Conservation (phyloP, 2,888 invertebrate species). For the Desoria tigrina region DNA sequence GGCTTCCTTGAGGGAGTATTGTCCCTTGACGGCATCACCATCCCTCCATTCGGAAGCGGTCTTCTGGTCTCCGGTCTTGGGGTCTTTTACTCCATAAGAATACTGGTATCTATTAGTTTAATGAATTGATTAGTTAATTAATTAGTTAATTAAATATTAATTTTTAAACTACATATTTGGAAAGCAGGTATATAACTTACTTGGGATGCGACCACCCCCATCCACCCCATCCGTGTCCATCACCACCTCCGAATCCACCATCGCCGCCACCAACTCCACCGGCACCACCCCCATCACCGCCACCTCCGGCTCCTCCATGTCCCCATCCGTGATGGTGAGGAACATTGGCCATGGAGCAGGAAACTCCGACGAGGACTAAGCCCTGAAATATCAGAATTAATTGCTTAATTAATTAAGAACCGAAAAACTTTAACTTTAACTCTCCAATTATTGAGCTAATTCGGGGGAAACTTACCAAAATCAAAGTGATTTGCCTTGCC, state of each 20-base stretch:
- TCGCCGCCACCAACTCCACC: slow-evolving; percentile 21
- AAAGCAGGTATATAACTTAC: slow-evolving; percentile 35
- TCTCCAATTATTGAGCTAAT: too few species aligned
- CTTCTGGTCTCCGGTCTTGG: slow-evolving; percentile 39
- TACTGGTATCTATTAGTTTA: slow-evolving; percentile 9
- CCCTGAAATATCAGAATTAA: too few species aligned
- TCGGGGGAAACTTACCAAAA: too few species aligned
- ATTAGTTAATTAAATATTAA: background rate
- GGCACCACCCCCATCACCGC: too few species aligned
- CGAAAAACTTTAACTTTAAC: too few species aligned
- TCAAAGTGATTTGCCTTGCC: too few species aligned
- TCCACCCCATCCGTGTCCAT: slow-evolving; percentile 37
- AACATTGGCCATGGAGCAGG: slow-evolving; percentile 25
- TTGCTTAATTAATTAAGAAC: too few species aligned
- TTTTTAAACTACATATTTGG: background rate
- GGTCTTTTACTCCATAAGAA: slow-evolving; percentile 31
- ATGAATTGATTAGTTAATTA: too few species aligned
- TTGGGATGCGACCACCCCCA: slow-evolving; percentile 42
- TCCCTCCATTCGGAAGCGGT: slow-evolving; percentile 39
- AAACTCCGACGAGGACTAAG: too few species aligned
- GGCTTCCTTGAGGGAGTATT: slow-evolving; percentile 24
- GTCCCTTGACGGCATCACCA: slow-evolving; percentile 35
- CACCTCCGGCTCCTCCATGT: too few species aligned
- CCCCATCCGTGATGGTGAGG: slow-evolving; percentile 11
- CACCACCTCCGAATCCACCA: slow-evolving; percentile 10